Evolutionary conservation across 2,797 vertebrate genomes (phyloP).

Genomic region (Masticophis lateralis): DNA sequence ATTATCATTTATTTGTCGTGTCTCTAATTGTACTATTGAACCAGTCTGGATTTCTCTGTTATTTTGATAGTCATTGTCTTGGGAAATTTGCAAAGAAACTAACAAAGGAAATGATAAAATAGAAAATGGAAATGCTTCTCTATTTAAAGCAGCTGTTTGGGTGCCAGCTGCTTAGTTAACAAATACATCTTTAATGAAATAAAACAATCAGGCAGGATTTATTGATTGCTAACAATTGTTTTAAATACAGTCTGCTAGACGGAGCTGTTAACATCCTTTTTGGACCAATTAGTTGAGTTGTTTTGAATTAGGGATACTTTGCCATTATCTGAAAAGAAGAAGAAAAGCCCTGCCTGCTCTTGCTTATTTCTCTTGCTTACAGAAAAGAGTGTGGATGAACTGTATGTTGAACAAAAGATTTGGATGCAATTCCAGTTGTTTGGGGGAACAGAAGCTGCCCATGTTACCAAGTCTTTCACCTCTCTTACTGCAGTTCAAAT

Average conservation of each 20-base stretch:
- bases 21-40: conserved; percentile 22
- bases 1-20: conserved; percentile 39
- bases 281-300: conserved; percentile 79
- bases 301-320: conserved; percentile 81
- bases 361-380: conserved; percentile 10
- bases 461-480: conserved; percentile 56
- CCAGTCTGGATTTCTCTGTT: conserved; percentile 32
- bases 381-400: conserved; percentile 42
- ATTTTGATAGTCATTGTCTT: conserved; percentile 49
- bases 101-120: conserved; percentile 71
- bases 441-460: conserved; percentile 24
- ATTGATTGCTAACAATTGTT: conserved; percentile 80
- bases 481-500: conserved; percentile 56
- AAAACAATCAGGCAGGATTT: conserved; percentile 75
- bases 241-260: conserved; percentile 78
- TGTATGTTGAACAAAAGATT: conserved; percentile 29
- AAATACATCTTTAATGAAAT: conserved; percentile 81
- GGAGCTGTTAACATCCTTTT: conserved; percentile 71
- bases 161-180: conserved; percentile 75
- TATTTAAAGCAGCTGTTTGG: conserved; percentile 83
- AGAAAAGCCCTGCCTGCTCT: conserved; percentile 16
- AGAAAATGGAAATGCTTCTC: conserved; percentile 68
- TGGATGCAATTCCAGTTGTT: conserved; percentile 47
- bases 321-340: conserved; percentile 60
- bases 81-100: conserved; percentile 58